Evolutionary conservation across 2,113 vertebrate genomes (phyloP), one percentile per base, ranked within the genome.

Genomic region (Oriolus oriolus): DNA sequence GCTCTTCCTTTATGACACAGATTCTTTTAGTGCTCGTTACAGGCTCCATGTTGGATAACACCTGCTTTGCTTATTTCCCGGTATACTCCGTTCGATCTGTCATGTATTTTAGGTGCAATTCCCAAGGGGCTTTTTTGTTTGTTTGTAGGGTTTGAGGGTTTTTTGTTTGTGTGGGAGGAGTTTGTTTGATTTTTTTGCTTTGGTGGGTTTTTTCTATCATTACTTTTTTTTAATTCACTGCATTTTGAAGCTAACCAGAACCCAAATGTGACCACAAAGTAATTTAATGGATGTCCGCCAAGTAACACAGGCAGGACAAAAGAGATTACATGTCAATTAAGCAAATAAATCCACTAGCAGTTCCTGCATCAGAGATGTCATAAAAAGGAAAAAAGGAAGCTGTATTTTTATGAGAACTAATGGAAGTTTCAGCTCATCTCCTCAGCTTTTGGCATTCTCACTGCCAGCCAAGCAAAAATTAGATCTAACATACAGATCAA

Each of bases 231-330:
- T 35, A 11, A 75, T 76, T 88, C 79, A 13, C 44, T 76, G 30
- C 41, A 54, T 79, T 90, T 57, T 85, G 14, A 70, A 92, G 27
- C 19, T 90, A 79, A 71, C 22, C 59, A 85, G 85, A 83, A 90
- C 5, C 5, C 44, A 76, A 59, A 76, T 73, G 57, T 33, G n/a
- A 73, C 33, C 63, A 75, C 41, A 64, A 71, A 93, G 71, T 92
- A 68, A 64, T 78, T 77, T 77, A 84, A 80, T 42, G n/a, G 50
- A 35, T 81, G 23, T 27, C 60, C 17, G 27, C n/a, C 71, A 90
- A 69, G 63, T 53, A 56, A 53, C 16, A 14, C 23, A 61, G 50
- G 42, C 41, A 68, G 45, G 35, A 89, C 28, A 80, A 42, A 80
- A 74, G 4, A 19, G 37, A 70, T 65, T 92, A 53, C 10, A 15